Conservation (phyloP, 2,113 vertebrate species). For the Chlorodrepanis virens region DNA sequence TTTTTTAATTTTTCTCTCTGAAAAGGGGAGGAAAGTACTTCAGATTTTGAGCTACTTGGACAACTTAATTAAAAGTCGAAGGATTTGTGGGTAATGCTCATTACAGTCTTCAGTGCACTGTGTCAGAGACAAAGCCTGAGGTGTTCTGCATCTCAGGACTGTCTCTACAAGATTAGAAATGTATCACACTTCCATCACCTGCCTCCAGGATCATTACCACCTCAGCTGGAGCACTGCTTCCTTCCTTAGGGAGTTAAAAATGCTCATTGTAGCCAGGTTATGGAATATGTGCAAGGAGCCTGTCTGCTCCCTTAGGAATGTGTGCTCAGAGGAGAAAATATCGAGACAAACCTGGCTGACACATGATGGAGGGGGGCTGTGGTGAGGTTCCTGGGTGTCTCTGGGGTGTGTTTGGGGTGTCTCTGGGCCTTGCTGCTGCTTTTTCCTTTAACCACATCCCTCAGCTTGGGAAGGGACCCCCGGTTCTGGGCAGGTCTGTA, state of each 20-base stretch:
- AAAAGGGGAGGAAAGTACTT: not conserved
- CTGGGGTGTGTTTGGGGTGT: not conserved
- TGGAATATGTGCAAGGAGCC: not conserved
- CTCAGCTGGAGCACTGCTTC: not conserved
- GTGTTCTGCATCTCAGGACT: fast-evolving
- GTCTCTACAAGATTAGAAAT: not conserved
- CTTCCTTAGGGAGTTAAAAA: not conserved
- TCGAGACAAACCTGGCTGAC: fast-evolving
- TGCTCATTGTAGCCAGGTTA: not conserved
- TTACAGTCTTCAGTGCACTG: not conserved
- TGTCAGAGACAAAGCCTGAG: not conserved
- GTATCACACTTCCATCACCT: not conserved
- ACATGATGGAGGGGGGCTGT: not conserved
- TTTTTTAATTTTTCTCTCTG: not conserved
- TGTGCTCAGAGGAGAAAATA: not conserved
- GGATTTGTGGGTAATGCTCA: not conserved
- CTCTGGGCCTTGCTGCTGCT: not conserved
- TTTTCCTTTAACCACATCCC: not conserved
- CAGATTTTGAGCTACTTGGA: not conserved
- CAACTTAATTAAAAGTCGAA: not conserved
- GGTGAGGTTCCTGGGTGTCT: not conserved
- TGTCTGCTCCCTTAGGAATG: not conserved
- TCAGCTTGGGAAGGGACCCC: not conserved
- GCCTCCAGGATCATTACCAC: not conserved
- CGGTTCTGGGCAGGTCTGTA: not conserved